phyloP scores from a whole-genome alignment of 2,113 vertebrate species.

The Ginglymostoma cirratum region DNA sequence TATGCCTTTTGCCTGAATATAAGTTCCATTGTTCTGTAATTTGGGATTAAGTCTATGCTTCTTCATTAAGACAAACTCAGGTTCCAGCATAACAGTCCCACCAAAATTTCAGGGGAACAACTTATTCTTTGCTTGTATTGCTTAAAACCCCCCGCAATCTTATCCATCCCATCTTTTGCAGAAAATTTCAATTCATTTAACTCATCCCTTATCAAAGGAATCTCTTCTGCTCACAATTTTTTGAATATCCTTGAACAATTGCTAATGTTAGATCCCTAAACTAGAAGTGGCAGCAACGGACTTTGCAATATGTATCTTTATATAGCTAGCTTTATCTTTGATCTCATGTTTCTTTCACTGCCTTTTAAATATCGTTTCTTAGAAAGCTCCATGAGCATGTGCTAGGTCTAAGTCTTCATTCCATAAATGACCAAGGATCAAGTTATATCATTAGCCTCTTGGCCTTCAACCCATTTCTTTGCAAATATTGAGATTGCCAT shows the following conservation, averaged over 20 bases:
- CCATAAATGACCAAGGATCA: neutral
- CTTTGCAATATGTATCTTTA: neutral
- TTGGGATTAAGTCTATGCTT: neutral
- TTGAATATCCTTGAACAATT: neutral
- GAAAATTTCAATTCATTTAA: neutral
- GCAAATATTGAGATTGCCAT: neutral
- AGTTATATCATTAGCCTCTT: neutral
- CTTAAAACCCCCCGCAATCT: neutral
- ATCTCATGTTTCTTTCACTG: neutral
- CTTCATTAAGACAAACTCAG: neutral
- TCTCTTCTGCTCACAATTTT: neutral
- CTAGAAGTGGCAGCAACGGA: neutral
- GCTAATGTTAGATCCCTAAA: neutral
- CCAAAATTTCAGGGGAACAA: neutral
- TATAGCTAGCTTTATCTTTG: neutral
- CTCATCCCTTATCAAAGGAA: neutral
- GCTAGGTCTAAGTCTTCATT: neutral
- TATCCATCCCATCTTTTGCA: neutral
- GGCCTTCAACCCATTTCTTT: neutral
- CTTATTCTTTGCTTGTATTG: neutral
- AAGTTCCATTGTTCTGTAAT: neutral
- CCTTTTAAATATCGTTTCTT: neutral
- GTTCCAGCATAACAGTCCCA: neutral
- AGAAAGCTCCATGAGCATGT: neutral
- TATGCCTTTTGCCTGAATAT: neutral